Evolutionary conservation across 2,888 invertebrate genomes (phyloP), one percentile per base, ranked within the genome.

Genomic region (Auanema sp.): DNA sequence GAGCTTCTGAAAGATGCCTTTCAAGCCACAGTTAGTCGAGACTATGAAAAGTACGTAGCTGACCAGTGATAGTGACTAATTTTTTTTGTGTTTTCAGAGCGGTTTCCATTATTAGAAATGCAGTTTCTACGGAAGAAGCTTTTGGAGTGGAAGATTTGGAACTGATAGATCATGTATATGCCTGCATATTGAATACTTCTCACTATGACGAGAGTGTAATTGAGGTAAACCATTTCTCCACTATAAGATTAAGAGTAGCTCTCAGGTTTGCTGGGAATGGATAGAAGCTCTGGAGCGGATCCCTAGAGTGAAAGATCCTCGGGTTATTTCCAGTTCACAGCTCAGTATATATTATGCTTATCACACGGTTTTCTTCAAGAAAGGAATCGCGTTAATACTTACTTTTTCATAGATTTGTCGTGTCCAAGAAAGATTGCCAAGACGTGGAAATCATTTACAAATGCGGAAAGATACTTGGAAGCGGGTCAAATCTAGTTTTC

Each of bases 201-300:
- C 76, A 77, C 57, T 77, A 77, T 57, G 76, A 77, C 57, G 75
- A 77, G 56, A 66, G 66, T 6, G 65, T 77, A 24, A 75, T 77
- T 24, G 76, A 70, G 33, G 72, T 75, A 18, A 23, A 58, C 50
- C 4, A 54, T 11, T 54, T 2, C 47, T 58, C 23, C 21, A 49
- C 16, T 12, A 21, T 11, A 58, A 58, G 33, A 6, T 12, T 56
- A 44, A 49, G n/a, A n/a, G 11, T 21, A 21, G 16, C 3, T 23
- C 47, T 5, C 51, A 75, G 75, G 76, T 76, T 6, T 77, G 76
- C 55, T 77, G 76, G 76, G 76, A 77, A 61, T 77, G 76, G 76
- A 77, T 77, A 23, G 73, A 77, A 16, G 72, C 73, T 1, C 62
- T 75, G 16, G 76, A 77, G 56, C 41, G 76, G n/a, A 58, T 44